Evolutionary conservation across 2,888 invertebrate species (phyloP).

Genomic region (Cheilosia grossa): DNA sequence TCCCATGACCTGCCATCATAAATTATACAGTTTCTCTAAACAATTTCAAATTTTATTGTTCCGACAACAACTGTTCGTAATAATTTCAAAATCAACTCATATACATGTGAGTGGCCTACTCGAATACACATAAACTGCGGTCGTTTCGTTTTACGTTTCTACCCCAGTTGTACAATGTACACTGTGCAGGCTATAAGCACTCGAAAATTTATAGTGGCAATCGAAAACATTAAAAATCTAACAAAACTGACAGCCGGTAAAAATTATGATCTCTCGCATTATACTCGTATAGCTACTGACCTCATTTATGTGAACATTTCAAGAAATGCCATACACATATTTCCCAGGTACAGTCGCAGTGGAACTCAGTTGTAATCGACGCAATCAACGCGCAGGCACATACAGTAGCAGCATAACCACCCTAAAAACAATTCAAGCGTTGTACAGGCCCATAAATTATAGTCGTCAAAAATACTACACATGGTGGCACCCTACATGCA

Average conservation of each 20-base stretch:
- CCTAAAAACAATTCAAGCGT: slow-evolving; percentile 63
- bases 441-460: slow-evolving; percentile 57
- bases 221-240: slow-evolving; percentile 20
- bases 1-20: slow-evolving; percentile 12
- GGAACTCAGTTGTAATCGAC: neutral
- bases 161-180: slow-evolving; percentile 9
- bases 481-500: slow-evolving; percentile 41
- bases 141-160: neutral
- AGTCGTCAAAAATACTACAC: slow-evolving; percentile 39
- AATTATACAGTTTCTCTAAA: slow-evolving; percentile 12
- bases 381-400: neutral
- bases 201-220: slow-evolving; percentile 47
- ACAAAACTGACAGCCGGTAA: slow-evolving; percentile 37
- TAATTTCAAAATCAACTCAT: neutral
- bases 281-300: slow-evolving; percentile 12
- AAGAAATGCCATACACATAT: neutral
- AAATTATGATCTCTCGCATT: slow-evolving; percentile 34
- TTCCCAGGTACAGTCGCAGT: slow-evolving; percentile 15
- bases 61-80: slow-evolving; percentile 20
- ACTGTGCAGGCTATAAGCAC: neutral
- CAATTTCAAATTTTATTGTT: slow-evolving; percentile 25
- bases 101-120: too few relatives aligned
- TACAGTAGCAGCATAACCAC: slow-evolving; percentile 19
- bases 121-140: neutral
- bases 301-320: slow-evolving; percentile 13